Conservation (phyloP, 2,113 vertebrate genomes). For the Ciconia boyciana region DNA sequence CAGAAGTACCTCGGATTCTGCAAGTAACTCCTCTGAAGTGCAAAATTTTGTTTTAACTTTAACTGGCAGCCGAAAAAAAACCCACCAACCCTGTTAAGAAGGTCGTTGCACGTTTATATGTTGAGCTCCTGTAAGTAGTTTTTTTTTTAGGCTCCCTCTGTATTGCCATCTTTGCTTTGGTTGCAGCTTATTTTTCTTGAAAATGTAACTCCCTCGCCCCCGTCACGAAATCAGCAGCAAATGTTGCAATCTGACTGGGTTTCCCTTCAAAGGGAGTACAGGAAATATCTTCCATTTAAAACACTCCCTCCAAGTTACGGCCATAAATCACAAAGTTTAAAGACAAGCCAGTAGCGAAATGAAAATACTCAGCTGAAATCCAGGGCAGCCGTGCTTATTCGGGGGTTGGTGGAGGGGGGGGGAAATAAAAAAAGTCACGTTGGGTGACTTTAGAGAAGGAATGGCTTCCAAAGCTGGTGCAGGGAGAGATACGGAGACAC, state of each 20-base stretch:
- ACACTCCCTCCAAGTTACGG: background rate
- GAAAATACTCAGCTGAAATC: background rate
- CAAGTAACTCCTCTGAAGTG: background rate
- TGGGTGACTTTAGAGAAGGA: background rate
- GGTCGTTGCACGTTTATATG: background rate
- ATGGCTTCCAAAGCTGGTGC: background rate
- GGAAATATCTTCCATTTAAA: constrained; percentile 28
- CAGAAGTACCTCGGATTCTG: background rate
- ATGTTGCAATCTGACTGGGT: background rate
- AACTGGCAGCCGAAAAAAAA: background rate
- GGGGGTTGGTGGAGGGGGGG: background rate
- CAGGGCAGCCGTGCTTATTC: background rate
- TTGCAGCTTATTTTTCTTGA: background rate
- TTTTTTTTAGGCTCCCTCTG: background rate
- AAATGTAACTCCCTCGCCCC: background rate
- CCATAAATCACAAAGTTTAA: constrained; percentile 19
- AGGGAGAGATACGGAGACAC: background rate
- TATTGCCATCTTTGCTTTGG: background rate
- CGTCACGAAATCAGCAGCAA: constrained; percentile 28
- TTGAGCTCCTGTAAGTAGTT: background rate
- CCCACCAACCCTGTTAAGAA: background rate
- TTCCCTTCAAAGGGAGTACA: constrained; percentile 42
- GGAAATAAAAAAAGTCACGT: background rate
- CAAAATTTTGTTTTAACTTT: background rate
- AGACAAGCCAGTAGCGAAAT: constrained; percentile 4